Conservation (phyloP, 2,888 invertebrate genomes). For the Hylaea fasciaria region DNA sequence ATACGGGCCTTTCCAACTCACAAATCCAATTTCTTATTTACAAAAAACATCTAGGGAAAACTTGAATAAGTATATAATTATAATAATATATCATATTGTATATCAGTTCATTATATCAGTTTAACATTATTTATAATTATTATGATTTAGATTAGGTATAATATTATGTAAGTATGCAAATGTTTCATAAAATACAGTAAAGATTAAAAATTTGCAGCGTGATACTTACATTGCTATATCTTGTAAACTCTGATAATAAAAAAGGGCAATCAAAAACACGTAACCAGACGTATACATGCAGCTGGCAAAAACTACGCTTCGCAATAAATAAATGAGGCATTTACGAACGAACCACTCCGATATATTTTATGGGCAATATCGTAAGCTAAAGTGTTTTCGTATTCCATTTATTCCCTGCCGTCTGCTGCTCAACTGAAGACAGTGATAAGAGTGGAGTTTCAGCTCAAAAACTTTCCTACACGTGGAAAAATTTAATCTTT, state of each 20-base stretch:
- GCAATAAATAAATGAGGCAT: slow-evolving; percentile 28
- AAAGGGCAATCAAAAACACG: slow-evolving; percentile 44
- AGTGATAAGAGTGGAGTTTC: no score
- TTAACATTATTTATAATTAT: slow-evolving; percentile 13
- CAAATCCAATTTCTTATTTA: slow-evolving; percentile 17
- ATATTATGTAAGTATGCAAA: slow-evolving; percentile 28
- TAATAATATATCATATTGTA: slow-evolving; percentile 16
- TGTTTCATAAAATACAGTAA: slow-evolving; percentile 24
- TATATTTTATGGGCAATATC: not conserved
- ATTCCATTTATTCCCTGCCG: no score
- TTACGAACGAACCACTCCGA: slow-evolving; percentile 19
- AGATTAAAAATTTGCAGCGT: slow-evolving; percentile 20
- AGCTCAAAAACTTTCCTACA: no score
- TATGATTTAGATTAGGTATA: slow-evolving; percentile 16
- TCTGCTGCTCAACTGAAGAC: no score
- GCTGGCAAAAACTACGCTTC: slow-evolving; percentile 47
- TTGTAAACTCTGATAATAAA: slow-evolving; percentile 38
- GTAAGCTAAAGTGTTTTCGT: not conserved
- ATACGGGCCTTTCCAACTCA: slow-evolving; percentile 15
- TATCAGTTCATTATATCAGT: slow-evolving; percentile 31
- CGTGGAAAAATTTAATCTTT: no score
- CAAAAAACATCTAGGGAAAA: slow-evolving; percentile 34
- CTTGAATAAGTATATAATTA: slow-evolving; percentile 14
- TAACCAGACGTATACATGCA: slow-evolving; percentile 8
- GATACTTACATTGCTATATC: slow-evolving; percentile 20